Base-by-base conservation (phyloP, 2,888 invertebrate species). In the Eutolmus rufibarbis region DNA sequence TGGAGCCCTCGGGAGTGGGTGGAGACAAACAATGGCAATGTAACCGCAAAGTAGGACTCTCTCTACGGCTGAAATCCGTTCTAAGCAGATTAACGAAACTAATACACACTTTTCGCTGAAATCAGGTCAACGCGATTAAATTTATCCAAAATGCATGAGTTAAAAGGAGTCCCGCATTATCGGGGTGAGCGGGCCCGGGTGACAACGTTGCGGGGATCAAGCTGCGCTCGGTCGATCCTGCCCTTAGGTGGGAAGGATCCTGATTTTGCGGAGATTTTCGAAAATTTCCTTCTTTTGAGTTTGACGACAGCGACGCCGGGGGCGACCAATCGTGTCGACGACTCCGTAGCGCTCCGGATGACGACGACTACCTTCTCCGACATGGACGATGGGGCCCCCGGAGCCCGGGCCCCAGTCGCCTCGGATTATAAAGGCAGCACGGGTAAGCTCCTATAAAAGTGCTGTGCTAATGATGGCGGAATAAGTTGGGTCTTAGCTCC, bases 111-210 rank as follows among this genome's bases (percentile, higher is more conserved):
- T 57, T 37, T 82, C 82, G 14, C 34, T 82, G 82, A 66, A 82
- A 82, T 82, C 57, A 82, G 82, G 82, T 37, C 82, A 82, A 82
- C 82, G 57, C 51, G 82, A 82, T 82, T 82, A 82, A 82, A 82
- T 34, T 82, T 82, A 66, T 82, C 82, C 66, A 34, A 57, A 82
- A 82, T 82, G 34, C 37, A 82, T 57, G 82, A 66, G 82, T 37
- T 28, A 76, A 66, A 82, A 66, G 82, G 82, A 82, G 66, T 7
- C 4, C 23, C 82, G n/a, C 16, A 82, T 57, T 66, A 82, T n/a
- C 19, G 37, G 76, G 31, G 28, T 23, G 19, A 28, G 28, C 12
- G 19, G 23, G 9, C 5, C 23, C 66, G 66, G 66, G 23, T 28
- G 66, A 66, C 28, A 31, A 16, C 51, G 31, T 56, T 79, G 2